Evolutionary conservation across 1,140 invertebrate species (phyloP).

Genomic region (Nephila pilipes): DNA sequence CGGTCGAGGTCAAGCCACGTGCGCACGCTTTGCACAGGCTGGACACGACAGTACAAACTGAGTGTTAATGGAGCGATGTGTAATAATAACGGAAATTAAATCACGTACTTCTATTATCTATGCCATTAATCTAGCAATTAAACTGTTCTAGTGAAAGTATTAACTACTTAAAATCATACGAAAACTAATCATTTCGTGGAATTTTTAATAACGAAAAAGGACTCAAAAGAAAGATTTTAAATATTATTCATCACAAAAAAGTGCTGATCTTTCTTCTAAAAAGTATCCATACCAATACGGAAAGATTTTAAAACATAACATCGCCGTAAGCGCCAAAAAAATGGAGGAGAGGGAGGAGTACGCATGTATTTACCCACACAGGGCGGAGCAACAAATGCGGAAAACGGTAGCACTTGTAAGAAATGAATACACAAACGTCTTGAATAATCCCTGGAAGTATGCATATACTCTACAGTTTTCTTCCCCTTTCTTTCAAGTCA

Average conservation of each 20-base stretch:
- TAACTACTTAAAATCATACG: too few species aligned
- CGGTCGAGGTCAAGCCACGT: too few species aligned
- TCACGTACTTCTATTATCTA: too few species aligned
- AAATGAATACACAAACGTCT: conserved; percentile 26
- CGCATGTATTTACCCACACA: neutral
- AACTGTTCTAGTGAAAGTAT: too few species aligned
- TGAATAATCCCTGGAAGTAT: conserved; percentile 29
- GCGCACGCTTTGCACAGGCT: too few species aligned
- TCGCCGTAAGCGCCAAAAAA: neutral
- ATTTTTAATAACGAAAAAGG: neutral
- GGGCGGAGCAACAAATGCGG: neutral
- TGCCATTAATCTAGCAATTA: too few species aligned
- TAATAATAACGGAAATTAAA: too few species aligned
- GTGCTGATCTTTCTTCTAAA: neutral
- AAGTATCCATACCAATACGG: neutral
- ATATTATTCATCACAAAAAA: neutral
- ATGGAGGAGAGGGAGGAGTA: too few species aligned
- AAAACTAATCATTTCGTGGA: neutral
- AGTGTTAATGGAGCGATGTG: too few species aligned
- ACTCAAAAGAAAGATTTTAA: neutral
- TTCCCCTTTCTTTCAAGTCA: neutral
- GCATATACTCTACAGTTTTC: neutral
- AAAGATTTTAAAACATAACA: neutral
- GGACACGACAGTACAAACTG: too few species aligned
- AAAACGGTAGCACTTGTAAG: neutral